Base-by-base conservation (phyloP, 2,888 invertebrate genomes). In the Seira musarum region DNA sequence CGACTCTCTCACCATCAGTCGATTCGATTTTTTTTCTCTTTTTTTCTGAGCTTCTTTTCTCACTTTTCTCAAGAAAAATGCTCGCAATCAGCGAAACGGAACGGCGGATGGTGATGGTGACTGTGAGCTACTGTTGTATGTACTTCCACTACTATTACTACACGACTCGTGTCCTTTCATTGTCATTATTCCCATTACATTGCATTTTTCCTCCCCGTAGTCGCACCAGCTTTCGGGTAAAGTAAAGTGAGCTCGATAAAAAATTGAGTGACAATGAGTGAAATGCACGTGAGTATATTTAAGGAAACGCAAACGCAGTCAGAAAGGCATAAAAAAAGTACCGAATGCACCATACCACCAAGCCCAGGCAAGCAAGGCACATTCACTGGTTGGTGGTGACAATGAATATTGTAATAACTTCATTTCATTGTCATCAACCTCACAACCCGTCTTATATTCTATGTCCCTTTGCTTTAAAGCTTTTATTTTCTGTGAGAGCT, bases 191-290 rank as follows among this genome's bases (percentile, higher is more conserved):
- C 53, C 53, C 53, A 53, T 53, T 53, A 53, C 53, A 53, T 13
- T 53, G 53, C 53, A 53, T 74, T 74, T 74, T 67, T 49, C 49
- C 73, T 66, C 35, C 46, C 57, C 24, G 65, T 57, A 22, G n/a
- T 3, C 65, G 19, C 57, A 19, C 6, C 13, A 53, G 30, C 30
- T 30, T 30, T 30, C 8, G 53, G 53, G 53, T 53, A 53, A 53
- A 15, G 53, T 53, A 53, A 53, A 53, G 17, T n/a, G 53, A 53
- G 53, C 53, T 53, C 17, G 53, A 53, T 53, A 53, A 53, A 53
- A 53, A 53, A 13, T 53, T 30, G 30, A 30, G 66, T 74, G 74
- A 74, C 74, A 74, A 74, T 74, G 74, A 67, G 66, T 67, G 74
- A 74, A 57, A 67, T 74, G 74, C 67, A 67, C 74, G 74, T 74